Evolutionary conservation across 2,797 vertebrate species (phyloP), one percentile per base, ranked within the genome.

Genomic region (Hirundo rustica): DNA sequence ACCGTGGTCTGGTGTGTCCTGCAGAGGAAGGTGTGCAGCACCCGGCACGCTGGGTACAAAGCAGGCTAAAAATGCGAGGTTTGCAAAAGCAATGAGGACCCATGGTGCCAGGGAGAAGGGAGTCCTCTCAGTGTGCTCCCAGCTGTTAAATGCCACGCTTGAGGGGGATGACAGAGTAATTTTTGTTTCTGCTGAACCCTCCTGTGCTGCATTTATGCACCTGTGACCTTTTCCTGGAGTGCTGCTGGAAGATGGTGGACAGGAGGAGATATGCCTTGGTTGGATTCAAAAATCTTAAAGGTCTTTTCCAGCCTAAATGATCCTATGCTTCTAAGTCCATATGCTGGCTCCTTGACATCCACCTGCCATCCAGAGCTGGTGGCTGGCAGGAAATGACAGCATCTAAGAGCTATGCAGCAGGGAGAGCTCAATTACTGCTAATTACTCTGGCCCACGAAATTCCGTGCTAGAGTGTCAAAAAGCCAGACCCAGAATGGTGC

Each of bases 331-430:
- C 67, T 38, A 58, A 79, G 84, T 32, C 55, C 40, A 3, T 44
- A 61, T 3, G 4, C 60, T 0, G 1, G 57, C 58, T 51, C 60
- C 29, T 53, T 38, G 60, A 89, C 71, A 79, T 92, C 74, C 87
- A 89, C 88, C 93, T 96, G 91, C 79, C 2, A 27, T 73, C 78
- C 83, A 72, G 64, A 0, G 4, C 67, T 62, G 73, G 53, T 16
- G 60, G 74, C 77, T 70, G 83, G 67, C 90, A 95, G 96, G 94
- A 96, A 95, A 93, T 83, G 78, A 90, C 85, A 86, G 62, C 86
- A 95, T 76, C 81, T 81, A 51, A 0, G 7, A 95, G 60, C 40
- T 91, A 86, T 86, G 94, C 5, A 4, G 44, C 66, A 91, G 47
- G n/a, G 67, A 96, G 58, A 88, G 40, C 71, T 81, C 88, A 84